Base-by-base conservation (phyloP, 1,140 invertebrate genomes). In the Halictus rubicundus region DNA sequence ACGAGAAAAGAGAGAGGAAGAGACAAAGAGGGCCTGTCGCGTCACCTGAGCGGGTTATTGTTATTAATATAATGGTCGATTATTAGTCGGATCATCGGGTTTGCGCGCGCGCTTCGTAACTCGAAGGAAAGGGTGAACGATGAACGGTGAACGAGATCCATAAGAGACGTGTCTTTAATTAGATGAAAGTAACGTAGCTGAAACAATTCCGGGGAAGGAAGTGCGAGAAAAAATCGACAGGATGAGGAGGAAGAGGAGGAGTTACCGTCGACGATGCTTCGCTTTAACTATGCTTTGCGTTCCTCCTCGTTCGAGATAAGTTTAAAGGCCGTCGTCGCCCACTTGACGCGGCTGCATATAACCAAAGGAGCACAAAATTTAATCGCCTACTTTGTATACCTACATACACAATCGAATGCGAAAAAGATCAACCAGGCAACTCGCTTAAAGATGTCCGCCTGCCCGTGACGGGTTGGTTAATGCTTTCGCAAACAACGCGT, bases 51-150 rank as follows among this genome's bases (percentile, higher is more conserved):
- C 25, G 39, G 25, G 6, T n/a, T n/a, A 65, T 57, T 27, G 37
- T 68, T 75, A 75, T 75, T 75, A 66, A 59, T 32, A 75, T 39
- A 32, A 68, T 68, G 65, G 25, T 68, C 73, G 73, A 75, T 75
- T 39, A 49, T 59, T 75, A 66, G 14, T 8, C 73, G 73, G 63
- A 68, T 68, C 63, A 57, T 2, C 64, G 73, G 57, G 49, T 57
- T 75, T 68, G 49, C 23, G 65, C 16, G 65, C 16, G 32, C 39
- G 73, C 32, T 68, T 59, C 52, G 46, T 7, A 54, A 12, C n/a
- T 10, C 6, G 7, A 10, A 4, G 16, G 19, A 23, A 76, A 68
- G 25, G 64, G 52, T 60, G 74, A 69, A 46, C 21, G 25, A 14
- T 19, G 49, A 76, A 46, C 21, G 25, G 19, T 10, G 49, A 76